Evolutionary conservation across 2,113 vertebrate genomes (phyloP).

Genomic region (Clarias gariepinus): DNA sequence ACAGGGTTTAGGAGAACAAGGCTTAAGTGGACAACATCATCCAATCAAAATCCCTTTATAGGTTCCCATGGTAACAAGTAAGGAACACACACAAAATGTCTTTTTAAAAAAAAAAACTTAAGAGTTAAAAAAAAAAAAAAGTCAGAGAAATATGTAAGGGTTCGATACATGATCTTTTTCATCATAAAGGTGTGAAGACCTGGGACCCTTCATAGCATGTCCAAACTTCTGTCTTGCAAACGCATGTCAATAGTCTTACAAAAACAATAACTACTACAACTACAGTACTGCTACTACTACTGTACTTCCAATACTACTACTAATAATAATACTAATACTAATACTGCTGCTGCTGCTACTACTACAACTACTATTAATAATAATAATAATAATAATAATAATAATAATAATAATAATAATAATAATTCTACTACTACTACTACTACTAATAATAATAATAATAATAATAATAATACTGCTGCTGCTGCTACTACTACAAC

Average conservation of each 20-base stretch:
- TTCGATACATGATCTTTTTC: conserved; percentile 31
- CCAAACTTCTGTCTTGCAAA: conserved; percentile 8
- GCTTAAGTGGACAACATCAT: conserved; percentile 16
- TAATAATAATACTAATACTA: no score
- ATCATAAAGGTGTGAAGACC: conserved; percentile 28
- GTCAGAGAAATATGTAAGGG: neutral
- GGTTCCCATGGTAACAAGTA: conserved; percentile 50
- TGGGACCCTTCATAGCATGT: neutral
- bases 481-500: no score
- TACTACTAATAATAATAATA: no score
- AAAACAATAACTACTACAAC: neutral
- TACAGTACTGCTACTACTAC: no score
- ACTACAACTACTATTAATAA: no score
- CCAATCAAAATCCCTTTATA: conserved; percentile 22
- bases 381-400: no score
- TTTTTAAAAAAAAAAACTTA: neutral
- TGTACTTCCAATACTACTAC: no score
- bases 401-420: no score
- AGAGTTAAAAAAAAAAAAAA: conserved; percentile 28
- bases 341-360: no score
- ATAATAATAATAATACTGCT: no score
- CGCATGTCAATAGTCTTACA: neutral
- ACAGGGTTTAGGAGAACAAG: neutral
- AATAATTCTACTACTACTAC: no score
- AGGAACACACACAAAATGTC: conserved; percentile 13